Evolutionary conservation across 2,797 vertebrate genomes (phyloP), one percentile per base, ranked within the genome.

Genomic region (Microchirus variegatus): DNA sequence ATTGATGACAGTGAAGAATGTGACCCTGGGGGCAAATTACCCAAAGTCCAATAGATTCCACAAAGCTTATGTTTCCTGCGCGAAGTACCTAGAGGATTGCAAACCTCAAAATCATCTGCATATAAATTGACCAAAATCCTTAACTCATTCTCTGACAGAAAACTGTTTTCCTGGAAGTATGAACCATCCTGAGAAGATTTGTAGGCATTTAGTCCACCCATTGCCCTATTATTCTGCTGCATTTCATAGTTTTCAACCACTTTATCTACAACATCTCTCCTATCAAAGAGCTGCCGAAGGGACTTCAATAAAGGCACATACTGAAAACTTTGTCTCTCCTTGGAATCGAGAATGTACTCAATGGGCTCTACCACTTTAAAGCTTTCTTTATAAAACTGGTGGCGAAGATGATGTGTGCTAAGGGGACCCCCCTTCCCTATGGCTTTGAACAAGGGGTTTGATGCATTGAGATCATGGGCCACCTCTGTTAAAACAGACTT

Each of bases 231-330:
- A 43, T 15, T 52, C 13, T 42, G 35, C 10, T 77, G 55, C 18
- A 14, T 43, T 48, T 3, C 59, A 42, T 77, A 22, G 43, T 40
- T 60, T 53, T 72, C 68, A 68, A 59, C 40, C 8, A 67, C 31
- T 16, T 42, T 62, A 15, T 80, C 67, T n/a, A 82, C 41, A 65
- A 76, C 48, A 56, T 63, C 56, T 51, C 13, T 73, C 11, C 44
- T 64, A 22, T 35, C 7, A 1, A 78, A 68, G 13, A 82, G 50
- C 18, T 78, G 48, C 17, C 69, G 68, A 22, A 80, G 68, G 10
- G 18, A 41, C 47, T 71, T 75, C 17, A 76, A 55, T 62, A 77
- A 1, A 36, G 79, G 68, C 5, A 81, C 64, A 63, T 82, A 82
- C 40, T 82, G 68, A 45, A 64, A 73, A 19, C 50, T 73, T 52